Evolutionary conservation across 2,113 vertebrate genomes (phyloP).

Genomic region (Leptodactylus fuscus): DNA sequence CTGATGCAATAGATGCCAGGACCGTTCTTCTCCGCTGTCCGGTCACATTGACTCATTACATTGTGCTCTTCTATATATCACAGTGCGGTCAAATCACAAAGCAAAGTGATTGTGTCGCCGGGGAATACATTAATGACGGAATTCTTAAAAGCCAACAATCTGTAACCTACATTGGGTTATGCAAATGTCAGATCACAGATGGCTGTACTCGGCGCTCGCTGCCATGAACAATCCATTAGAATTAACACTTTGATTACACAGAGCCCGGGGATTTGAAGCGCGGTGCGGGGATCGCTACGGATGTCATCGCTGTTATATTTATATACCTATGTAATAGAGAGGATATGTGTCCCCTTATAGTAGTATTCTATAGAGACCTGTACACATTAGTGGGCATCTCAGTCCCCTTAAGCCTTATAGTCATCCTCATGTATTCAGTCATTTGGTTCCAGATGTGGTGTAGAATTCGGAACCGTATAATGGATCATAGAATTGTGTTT

Average conservation of each 20-base stretch:
- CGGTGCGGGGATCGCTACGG: not conserved
- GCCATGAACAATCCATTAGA: constrained; percentile 29
- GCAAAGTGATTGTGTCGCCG: constrained; percentile 31
- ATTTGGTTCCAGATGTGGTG: no score
- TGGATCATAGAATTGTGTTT: no score
- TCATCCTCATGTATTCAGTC: no score
- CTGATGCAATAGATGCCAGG: not conserved
- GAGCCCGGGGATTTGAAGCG: not conserved
- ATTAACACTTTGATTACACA: constrained; percentile 48
- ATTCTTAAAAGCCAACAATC: constrained; percentile 53
- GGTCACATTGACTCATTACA: not conserved
- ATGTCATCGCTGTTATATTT: not conserved
- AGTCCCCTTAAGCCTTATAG: not conserved
- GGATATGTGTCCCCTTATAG: not conserved
- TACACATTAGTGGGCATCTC: not conserved
- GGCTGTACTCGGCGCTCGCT: constrained; percentile 33
- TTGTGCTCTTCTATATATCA: constrained; percentile 18
- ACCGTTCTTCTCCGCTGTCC: not conserved
- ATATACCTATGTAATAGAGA: not conserved
- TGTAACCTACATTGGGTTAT: constrained; percentile 57
- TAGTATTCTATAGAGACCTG: not conserved
- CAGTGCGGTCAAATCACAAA: constrained; percentile 30
- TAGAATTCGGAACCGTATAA: no score
- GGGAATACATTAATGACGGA: constrained; percentile 54
- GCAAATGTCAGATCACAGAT: constrained; percentile 59